phyloP scores from a whole-genome alignment of 2,113 vertebrate genomes.

The Dinomys branickii region DNA sequence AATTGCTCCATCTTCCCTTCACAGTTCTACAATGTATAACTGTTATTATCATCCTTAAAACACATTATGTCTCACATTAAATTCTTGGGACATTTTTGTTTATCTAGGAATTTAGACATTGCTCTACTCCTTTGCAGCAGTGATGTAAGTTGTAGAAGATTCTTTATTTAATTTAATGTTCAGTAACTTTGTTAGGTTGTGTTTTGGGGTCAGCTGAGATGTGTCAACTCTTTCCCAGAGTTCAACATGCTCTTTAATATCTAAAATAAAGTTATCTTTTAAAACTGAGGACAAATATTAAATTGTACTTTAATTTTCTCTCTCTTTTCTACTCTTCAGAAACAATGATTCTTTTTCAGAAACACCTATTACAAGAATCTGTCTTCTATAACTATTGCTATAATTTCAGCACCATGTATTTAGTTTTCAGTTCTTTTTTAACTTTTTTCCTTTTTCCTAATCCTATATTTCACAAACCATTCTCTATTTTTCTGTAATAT shows the following conservation, averaged over 20 bases:
- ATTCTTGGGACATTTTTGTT: neutral
- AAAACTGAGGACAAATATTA: neutral
- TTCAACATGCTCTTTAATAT: neutral
- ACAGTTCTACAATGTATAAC: neutral
- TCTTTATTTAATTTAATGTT: neutral
- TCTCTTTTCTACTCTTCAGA: slow-evolving; percentile 16
- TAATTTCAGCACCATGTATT: neutral
- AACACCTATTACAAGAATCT: neutral
- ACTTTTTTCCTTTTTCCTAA: neutral
- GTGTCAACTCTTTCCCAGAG: neutral
- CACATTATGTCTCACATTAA: neutral
- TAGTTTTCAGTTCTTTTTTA: neutral
- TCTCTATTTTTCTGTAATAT: neutral
- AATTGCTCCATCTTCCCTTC: neutral
- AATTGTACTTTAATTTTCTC: neutral
- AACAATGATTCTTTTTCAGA: slow-evolving; percentile 22
- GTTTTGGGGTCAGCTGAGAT: neutral
- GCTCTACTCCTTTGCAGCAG: neutral
- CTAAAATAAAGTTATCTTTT: slow-evolving; percentile 27
- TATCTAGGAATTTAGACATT: neutral
- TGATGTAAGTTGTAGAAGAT: neutral
- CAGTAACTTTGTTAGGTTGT: neutral
- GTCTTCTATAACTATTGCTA: neutral
- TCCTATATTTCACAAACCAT: neutral
- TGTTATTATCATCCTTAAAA: neutral